Evolutionary conservation across 2,888 invertebrate species (phyloP).

Genomic region (Chrysolina haemoptera): DNA sequence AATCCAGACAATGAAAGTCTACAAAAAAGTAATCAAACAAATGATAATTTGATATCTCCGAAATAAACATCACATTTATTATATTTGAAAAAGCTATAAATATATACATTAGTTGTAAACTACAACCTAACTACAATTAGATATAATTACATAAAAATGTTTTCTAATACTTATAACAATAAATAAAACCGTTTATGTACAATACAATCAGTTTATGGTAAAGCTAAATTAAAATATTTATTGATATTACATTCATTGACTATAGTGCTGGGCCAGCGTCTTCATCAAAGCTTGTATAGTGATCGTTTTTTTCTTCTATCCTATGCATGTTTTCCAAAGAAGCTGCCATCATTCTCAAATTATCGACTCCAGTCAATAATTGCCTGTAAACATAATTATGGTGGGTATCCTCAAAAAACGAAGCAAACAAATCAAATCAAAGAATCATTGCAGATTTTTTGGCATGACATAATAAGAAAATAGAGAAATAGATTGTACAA

Average conservation of each 20-base stretch:
- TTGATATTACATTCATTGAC: conserved; percentile 28
- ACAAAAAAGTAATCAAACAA: no score
- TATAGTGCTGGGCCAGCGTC: conserved; percentile 71
- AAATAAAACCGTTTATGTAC: conserved; percentile 57
- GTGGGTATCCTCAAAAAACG: no score
- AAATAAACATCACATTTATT: conserved; percentile 30
- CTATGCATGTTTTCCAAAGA: conserved; percentile 75
- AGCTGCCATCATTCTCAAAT: conserved; percentile 77
- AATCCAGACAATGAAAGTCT: no score
- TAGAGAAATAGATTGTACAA: no score
- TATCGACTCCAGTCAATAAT: conserved; percentile 78
- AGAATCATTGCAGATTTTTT: no score
- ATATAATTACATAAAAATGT: conserved; percentile 58
- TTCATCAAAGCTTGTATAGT: conserved; percentile 71
- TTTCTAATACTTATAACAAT: conserved; percentile 54
- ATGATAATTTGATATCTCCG: background rate
- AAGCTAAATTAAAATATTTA: conserved; percentile 42
- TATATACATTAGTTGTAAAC: conserved; percentile 36
- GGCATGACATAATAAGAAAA: no score
- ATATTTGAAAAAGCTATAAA: conserved; percentile 30
- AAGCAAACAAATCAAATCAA: no score
- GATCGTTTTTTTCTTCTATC: conserved; percentile 71
- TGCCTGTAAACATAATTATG: conserved; percentile 70
- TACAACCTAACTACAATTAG: conserved; percentile 43
- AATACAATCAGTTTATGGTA: conserved; percentile 48